Conservation (phyloP, 2,888 invertebrate genomes). For the Heliconius ismenius region DNA sequence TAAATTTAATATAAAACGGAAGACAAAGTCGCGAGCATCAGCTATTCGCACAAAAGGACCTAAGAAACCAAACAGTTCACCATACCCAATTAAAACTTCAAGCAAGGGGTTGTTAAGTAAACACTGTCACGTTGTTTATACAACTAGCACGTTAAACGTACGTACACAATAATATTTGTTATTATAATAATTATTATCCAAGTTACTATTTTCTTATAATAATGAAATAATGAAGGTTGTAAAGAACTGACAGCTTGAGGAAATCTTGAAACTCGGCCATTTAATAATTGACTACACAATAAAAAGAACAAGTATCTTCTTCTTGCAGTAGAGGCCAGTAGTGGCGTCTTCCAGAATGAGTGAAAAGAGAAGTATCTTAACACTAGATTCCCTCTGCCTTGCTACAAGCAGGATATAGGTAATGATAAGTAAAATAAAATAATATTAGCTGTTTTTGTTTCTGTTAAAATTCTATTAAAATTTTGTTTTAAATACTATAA, state of each 20-base stretch:
- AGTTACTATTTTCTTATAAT: slow-evolving; percentile 10
- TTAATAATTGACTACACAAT: neutral
- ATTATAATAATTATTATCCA: neutral
- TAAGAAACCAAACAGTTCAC: slow-evolving; percentile 14
- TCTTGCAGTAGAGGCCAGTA: too few relatives aligned
- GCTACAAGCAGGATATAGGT: too few relatives aligned
- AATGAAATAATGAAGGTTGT: neutral
- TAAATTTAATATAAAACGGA: neutral
- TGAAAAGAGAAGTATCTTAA: too few relatives aligned
- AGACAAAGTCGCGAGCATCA: neutral
- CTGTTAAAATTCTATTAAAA: too few relatives aligned
- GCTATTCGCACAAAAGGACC: neutral
- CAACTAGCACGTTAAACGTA: slow-evolving; percentile 11
- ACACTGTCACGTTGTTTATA: slow-evolving; percentile 25
- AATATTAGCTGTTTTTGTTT: too few relatives aligned
- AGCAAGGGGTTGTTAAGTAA: slow-evolving; percentile 13
- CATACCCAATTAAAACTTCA: slow-evolving; percentile 31
- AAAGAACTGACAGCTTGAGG: neutral
- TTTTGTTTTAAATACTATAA: neutral
- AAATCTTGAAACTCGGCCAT: neutral
- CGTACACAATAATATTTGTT: slow-evolving; percentile 9
- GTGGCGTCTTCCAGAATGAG: too few relatives aligned
- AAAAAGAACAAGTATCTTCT: neutral
- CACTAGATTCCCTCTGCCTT: too few relatives aligned
- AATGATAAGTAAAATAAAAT: too few relatives aligned